phyloP scores from a whole-genome alignment of 1,140 invertebrate genomes.

The Orussus abietinus region DNA sequence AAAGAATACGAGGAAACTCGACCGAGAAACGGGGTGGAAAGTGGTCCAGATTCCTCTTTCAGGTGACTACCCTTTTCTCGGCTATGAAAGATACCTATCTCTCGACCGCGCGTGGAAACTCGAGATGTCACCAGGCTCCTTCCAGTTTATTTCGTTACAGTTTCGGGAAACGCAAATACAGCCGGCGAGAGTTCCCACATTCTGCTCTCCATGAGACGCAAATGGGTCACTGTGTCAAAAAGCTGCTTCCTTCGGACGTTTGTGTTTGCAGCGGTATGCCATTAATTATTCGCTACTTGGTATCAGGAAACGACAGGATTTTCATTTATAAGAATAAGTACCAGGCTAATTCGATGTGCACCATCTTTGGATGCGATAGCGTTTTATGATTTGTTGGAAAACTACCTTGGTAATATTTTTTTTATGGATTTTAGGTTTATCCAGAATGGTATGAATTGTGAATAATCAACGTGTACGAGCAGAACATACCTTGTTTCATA shows the following conservation, averaged over 20 bases:
- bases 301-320: too few relatives aligned
- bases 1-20: conserved; percentile 21
- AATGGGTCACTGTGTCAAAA: conserved; percentile 25
- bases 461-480: too few relatives aligned
- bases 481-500: conserved; percentile 32
- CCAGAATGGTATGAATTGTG: too few relatives aligned
- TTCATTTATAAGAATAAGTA: too few relatives aligned
- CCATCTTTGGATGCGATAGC: too few relatives aligned
- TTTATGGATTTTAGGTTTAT: too few relatives aligned
- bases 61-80: conserved; percentile 12
- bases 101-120: conserved; percentile 18
- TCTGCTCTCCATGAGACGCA: too few relatives aligned
- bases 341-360: too few relatives aligned
- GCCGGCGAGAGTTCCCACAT: conserved; percentile 21
- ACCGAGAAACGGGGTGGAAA: conserved; percentile 21
- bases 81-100: conserved; percentile 23
- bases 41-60: neutral
- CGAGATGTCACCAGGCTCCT: conserved; percentile 21
- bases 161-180: conserved; percentile 25
- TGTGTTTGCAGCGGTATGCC: neutral
- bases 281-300: too few relatives aligned
- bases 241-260: too few relatives aligned
- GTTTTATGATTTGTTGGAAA: too few relatives aligned
- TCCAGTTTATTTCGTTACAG: conserved; percentile 14
- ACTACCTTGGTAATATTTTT: too few relatives aligned